Percentiles rank a stretch among this genome's conserved stretches.
These are phyloP conservation scores for Amphipyra berbera DNA, from an alignment of 2,888 invertebrate genomes.

Conservation along the genomic window DNA sequence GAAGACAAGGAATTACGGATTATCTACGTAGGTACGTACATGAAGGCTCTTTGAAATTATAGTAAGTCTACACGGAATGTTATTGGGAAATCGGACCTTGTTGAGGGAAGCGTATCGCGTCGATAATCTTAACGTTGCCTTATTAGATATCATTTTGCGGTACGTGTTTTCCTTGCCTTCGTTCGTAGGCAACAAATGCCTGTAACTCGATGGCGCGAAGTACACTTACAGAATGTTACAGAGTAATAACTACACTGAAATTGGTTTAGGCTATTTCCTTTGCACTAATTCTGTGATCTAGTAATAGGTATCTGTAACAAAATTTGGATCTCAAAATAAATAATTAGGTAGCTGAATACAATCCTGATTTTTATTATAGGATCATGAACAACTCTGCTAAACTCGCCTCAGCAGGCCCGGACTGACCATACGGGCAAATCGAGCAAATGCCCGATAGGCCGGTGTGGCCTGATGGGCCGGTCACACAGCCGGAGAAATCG, in stretches of 20 bases:
- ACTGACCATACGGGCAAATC: too few species aligned
- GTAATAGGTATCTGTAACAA: constrained; percentile 2
- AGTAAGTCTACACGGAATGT: constrained; percentile 52
- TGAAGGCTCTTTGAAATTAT: constrained; percentile 60
- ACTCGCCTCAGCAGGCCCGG: too few species aligned
- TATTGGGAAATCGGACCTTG: constrained; percentile 65
- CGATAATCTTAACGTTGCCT: constrained; percentile 75
- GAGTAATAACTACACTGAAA: constrained; percentile 44
- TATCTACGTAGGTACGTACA: constrained; percentile 66
- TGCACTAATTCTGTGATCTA: constrained; percentile 17
- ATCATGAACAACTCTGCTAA: background rate
- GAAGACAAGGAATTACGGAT: constrained; percentile 78
- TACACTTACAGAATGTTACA: constrained; percentile 41
- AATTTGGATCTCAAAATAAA: constrained; percentile 12
- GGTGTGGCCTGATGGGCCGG: too few species aligned
- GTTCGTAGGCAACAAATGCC: constrained; percentile 49
- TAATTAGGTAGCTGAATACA: constrained; percentile 1
- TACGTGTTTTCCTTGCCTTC: constrained; percentile 75
- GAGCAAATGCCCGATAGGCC: too few species aligned
- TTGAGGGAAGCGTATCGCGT: constrained; percentile 74
- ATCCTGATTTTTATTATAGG: too few species aligned
- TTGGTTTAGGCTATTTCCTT: constrained; percentile 24
- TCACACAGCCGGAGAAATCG: too few species aligned
- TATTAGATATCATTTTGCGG: constrained; percentile 76
- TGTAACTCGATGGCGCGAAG: constrained; percentile 46